phyloP scores from a whole-genome alignment of 2,888 invertebrate genomes.

The Apantesis nais region DNA sequence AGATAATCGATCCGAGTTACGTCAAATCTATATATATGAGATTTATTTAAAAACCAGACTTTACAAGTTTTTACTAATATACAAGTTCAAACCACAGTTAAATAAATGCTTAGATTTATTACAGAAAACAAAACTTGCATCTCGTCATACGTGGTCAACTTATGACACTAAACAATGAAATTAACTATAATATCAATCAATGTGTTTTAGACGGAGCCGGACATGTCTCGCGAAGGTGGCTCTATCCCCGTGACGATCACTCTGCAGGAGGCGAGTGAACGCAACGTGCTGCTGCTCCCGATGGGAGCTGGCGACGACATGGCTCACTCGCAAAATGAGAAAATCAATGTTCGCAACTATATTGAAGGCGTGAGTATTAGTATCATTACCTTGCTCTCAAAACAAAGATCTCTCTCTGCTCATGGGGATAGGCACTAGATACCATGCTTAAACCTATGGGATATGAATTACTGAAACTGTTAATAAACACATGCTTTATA shows the following conservation, averaged over 20 bases:
- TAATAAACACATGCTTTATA: no score
- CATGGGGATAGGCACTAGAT: not conserved
- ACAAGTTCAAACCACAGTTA: no score
- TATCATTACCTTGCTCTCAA: not conserved
- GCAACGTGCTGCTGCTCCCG: conserved; percentile 97
- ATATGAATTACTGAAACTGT: no score
- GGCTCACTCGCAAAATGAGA: conserved; percentile 99
- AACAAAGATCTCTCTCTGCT: not conserved
- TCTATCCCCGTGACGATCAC: conserved; percentile 98
- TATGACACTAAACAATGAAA: not conserved
- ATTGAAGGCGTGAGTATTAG: conserved; percentile 93
- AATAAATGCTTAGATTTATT: no score
- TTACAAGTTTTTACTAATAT: no score
- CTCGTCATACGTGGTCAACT: no score
- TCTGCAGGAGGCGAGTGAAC: conserved; percentile 95
- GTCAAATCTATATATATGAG: no score
- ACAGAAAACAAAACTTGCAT: no score
- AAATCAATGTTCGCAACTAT: conserved; percentile 96
- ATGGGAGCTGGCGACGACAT: conserved; percentile 98
- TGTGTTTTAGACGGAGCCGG: conserved; percentile 90
- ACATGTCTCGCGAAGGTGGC: conserved; percentile 98
- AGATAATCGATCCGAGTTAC: no score
- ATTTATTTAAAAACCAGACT: no score
- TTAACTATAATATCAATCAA: not conserved
- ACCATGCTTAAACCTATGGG: no score